Base-by-base conservation (phyloP, 2,888 invertebrate genomes). In the Lasioglossum morio region DNA sequence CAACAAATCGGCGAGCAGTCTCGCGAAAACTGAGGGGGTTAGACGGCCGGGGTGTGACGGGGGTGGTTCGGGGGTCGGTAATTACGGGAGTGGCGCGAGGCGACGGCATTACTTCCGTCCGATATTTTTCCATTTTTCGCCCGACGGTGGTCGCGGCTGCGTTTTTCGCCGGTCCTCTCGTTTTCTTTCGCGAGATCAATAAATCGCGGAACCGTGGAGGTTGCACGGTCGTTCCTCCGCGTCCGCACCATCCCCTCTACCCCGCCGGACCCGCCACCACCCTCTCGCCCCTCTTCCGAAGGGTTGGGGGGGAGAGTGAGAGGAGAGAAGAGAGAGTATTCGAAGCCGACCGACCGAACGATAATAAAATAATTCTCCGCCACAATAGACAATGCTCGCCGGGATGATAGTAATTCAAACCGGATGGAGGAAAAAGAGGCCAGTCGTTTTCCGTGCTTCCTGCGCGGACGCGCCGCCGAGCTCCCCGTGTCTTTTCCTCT, bases 281-380 rank as follows among this genome's bases (percentile, higher is more conserved):
- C 60, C 48, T 37, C 23, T 53, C 23, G 1, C 10, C 23, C 23
- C 53, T 53, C 53, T 23, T 23, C 10, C 53, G 23, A 23, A 53
- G 23, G 3, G n/a, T n/a, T n/a, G 53, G 23, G 4, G 43, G 23
- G 3, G 23, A 53, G 23, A 53, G 48, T 0, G 53, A 23, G 10
- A 53, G 23, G 23, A 23, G 23, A 23, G 10, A 10, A 10, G 23
- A n/a, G 53, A 23, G 53, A 81, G 80, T 84, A 91, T 91, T 90
- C 86, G 89, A 73, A 85, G 76, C 78, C 89, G 91, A 76, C 89
- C 91, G 91, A 89, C 88, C 92, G 92, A 92, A 91, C 93, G 94
- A 93, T 94, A 94, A 94, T 95, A 94, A 94, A 94, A 94, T 94
- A 94, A 94, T 94, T 94, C 94, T 93, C 91, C 92, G 92, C 91